Conservation (phyloP, 2,113 vertebrate species). For the Phodopus roborovskii region DNA sequence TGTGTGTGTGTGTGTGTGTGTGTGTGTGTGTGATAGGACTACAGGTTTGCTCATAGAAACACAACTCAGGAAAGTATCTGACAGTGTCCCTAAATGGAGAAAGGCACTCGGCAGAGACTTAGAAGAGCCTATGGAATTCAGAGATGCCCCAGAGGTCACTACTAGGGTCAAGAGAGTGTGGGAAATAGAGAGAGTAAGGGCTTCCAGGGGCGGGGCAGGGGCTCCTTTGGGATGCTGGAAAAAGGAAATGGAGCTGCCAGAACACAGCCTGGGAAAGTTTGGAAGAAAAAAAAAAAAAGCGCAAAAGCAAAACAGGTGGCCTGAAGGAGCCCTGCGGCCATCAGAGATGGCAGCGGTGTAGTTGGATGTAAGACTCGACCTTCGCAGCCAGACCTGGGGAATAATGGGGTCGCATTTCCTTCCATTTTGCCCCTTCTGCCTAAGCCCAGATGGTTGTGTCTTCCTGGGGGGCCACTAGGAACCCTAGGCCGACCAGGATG, state of each 20-base stretch:
- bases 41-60: neutral
- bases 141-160: conserved; percentile 61
- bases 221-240: neutral
- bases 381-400: neutral
- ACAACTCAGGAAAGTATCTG: conserved; percentile 48
- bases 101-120: neutral
- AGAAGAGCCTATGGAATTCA: conserved; percentile 51
- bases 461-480: neutral
- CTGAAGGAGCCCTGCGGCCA: neutral
- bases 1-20: neutral
- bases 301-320: neutral
- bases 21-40: neutral
- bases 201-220: conserved; percentile 14
- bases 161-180: neutral
- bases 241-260: neutral
- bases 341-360: neutral
- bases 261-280: conserved; percentile 61
- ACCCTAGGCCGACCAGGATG: neutral
- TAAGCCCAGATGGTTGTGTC: neutral
- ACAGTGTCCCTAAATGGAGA: neutral
- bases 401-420: neutral
- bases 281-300: neutral
- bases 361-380: neutral
- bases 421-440: neutral
- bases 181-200: neutral